Evolutionary conservation across 2,888 invertebrate species (phyloP), one percentile per base, ranked within the genome.

Genomic region (Branchipolynoe longqiensis): DNA sequence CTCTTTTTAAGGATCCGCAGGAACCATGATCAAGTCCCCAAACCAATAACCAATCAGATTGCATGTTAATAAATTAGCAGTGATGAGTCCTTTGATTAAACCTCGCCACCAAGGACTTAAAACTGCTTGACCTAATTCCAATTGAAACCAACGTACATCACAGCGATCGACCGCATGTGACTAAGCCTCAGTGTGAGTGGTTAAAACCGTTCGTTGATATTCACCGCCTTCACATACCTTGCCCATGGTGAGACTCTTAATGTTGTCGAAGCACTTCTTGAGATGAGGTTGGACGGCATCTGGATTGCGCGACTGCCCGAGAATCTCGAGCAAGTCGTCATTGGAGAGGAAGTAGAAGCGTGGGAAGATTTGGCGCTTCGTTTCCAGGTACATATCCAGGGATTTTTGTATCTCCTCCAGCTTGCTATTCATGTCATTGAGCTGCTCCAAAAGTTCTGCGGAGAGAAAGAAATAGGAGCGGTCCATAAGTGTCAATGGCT

Each of bases 241-340:
- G 69, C 89, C 87, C 90, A 94, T 92, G 87, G 92, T 92, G 28
- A 94, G 91, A 25, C 91, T 90, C 86, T 96, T 96, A 48, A 98
- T 95, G 93, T 97, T 97, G 92, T 97, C 97, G 93, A 98, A 98
- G 56, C 97, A 95, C 92, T 98, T 98, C 92, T 97, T 97, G 86
- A 98, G 94, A 93, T 98, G 97, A 0, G 96, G 95, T 94, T 97
- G 97, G 85, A 98, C 96, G 69, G 96, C 94, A 90, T 97, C 96
- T 0, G 98, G 97, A 90, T 95, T 96, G 91, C 96, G 97, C 0
- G 97, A 96, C 93, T 97, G 97, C 0, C 97, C 97, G 86, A 98
- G 95, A 89, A 98, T 97, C 94, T 97, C 97, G 82, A 97, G 93
- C 89, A 97, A 94, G 91, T 97, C 97, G 91, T 96, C 96, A 92